A percentile compares a stretch with the other conserved stretches of the same genome.
Evolutionary conservation across 1,140 invertebrate species (phyloP).

Genomic region (Nasonia longicornis): DNA sequence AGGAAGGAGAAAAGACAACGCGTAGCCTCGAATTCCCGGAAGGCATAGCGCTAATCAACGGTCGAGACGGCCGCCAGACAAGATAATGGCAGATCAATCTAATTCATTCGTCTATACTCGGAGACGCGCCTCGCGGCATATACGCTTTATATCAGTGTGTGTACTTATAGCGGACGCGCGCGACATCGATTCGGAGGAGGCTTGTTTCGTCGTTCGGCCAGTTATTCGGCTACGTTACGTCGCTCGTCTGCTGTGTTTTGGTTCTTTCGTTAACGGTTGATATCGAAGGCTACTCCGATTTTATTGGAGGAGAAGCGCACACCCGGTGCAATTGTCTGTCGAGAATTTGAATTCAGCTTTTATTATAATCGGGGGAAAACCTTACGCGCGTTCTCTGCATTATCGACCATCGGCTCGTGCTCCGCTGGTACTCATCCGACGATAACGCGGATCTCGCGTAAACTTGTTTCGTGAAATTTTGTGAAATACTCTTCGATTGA

Average conservation of each 20-base stretch:
- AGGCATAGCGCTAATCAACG: conserved; percentile 61
- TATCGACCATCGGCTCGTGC: not conserved
- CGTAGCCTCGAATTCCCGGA: conserved; percentile 56
- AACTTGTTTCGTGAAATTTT: too few species aligned
- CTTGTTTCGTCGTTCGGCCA: too few species aligned
- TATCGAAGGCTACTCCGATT: too few species aligned
- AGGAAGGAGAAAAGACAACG: not conserved
- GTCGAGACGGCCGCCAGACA: conserved; percentile 66
- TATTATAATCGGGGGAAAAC: not conserved
- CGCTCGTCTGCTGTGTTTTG: too few species aligned
- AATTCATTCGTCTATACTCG: conserved; percentile 59
- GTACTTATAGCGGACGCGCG: not conserved
- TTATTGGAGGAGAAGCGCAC: too few species aligned
- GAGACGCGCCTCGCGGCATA: conserved; percentile 51
- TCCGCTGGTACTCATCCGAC: not conserved
- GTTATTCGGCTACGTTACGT: too few species aligned
- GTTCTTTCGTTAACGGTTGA: too few species aligned
- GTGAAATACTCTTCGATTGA: too few species aligned
- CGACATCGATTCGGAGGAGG: conserved; percentile 43
- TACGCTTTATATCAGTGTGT: too few species aligned
- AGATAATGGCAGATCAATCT: conserved; percentile 68
- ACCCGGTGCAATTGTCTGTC: too few species aligned
- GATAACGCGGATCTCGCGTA: too few species aligned
- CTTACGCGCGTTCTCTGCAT: not conserved
- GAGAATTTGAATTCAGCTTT: too few species aligned